A percentile compares a stretch with the other conserved stretches of the same genome.
Evolutionary conservation across 2,113 vertebrate genomes (phyloP).

Genomic region (Paramisgurnus dabryanus): DNA sequence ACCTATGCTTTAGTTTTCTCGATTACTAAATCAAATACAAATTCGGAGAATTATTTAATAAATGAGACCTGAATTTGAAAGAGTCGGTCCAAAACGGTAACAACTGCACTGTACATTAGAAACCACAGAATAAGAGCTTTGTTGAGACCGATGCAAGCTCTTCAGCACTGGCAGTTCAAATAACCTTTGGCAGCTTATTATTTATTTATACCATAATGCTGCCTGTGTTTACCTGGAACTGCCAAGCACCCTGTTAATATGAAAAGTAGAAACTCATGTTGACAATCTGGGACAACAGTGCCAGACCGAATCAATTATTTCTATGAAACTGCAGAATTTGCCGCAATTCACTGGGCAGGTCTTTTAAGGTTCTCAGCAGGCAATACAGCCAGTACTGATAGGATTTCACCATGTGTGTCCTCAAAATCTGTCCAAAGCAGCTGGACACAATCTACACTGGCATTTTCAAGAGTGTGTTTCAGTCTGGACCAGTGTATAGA

Average conservation of each 20-base stretch:
- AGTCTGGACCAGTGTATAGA: background rate
- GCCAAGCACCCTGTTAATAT: background rate
- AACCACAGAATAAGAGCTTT: too few species aligned
- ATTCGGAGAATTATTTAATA: too few species aligned
- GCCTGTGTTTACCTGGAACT: background rate
- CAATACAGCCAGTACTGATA: background rate
- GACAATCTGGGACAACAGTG: background rate
- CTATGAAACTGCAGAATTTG: background rate
- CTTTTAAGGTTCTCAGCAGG: background rate
- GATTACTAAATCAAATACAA: too few species aligned
- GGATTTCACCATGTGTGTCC: background rate
- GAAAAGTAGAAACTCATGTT: background rate
- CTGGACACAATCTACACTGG: background rate
- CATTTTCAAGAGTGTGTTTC: conserved; percentile 2
- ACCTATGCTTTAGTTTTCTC: too few species aligned
- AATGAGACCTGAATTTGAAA: too few species aligned
- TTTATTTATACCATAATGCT: too few species aligned
- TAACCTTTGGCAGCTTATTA: too few species aligned
- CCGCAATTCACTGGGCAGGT: background rate
- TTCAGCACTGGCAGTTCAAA: too few species aligned
- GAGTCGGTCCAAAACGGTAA: too few species aligned
- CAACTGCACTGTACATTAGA: too few species aligned
- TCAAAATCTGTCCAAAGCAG: background rate
- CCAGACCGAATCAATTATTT: background rate
- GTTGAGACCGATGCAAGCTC: too few species aligned